Base-by-base conservation (phyloP, 2,113 vertebrate species). In the Phalacrocorax aristotelis region DNA sequence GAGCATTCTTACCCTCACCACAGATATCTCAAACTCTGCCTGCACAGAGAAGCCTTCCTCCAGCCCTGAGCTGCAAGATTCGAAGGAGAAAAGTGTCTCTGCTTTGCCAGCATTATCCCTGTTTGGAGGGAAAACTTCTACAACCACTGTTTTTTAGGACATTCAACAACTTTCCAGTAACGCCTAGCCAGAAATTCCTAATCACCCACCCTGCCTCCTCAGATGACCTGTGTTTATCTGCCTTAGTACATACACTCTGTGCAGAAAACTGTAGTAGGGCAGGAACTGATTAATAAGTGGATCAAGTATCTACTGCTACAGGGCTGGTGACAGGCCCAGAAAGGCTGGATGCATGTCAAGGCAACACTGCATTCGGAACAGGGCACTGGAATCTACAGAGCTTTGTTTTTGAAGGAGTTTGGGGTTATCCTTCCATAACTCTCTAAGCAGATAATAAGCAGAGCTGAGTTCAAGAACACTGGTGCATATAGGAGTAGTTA, bases 271-370 rank as follows among this genome's bases (percentile, higher is more conserved):
- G 78, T 12, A 22, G 65, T 74, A 83, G 74, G 14, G 71, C 96
- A 94, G 96, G 93, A 96, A 96, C 90, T 74, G 95, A 96, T 86
- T 93, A 92, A 80, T 66, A 80, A 80, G 27, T 9, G 25, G 82
- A 96, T 93, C 70, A 69, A 64, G 36, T 80, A 87, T 83, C 78
- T 66, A 52, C 30, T 79, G 27, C 75, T 92, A 42, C 69, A 81
- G 89, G 89, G 32, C 86, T 96, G 72, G 42, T 42, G 68, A 78
- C 55, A 44, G 61, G 55, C 70, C 29, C 82, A 52, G 58, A 36
- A 65, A 69, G 84, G 75, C 87, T 78, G 46, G 32, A 75, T 3
- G 4, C 49, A 69, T 0, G 2, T 70, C n/a, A 65, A 69, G 23
- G 65, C 70, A 85, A 70, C 13, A 1, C 40, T 32, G 25, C 3